Evolutionary conservation across 2,888 invertebrate species (phyloP).

Genomic region (Megalurothrips usitatus): DNA sequence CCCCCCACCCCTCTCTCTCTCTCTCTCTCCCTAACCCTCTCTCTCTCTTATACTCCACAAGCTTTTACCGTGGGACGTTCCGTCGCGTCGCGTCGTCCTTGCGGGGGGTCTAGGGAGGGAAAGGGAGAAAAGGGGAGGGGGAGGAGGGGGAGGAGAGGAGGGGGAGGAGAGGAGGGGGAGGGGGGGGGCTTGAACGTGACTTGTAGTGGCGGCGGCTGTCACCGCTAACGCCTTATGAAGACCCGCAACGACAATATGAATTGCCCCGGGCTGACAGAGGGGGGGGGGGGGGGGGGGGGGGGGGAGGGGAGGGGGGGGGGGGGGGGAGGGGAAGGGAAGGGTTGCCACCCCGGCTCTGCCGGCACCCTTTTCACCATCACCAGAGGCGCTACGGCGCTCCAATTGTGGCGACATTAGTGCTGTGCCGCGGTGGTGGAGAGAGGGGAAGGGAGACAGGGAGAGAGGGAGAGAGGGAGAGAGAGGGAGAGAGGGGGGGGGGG

Average conservation of each 20-base stretch:
- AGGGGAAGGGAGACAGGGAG: no score
- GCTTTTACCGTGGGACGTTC: background rate
- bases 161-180: background rate
- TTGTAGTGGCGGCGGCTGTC: constrained; percentile 8
- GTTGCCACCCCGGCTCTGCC: background rate
- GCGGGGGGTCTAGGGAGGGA: background rate
- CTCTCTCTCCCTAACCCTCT: constrained; percentile 5
- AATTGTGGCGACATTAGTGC: background rate
- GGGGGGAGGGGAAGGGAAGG: background rate
- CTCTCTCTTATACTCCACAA: background rate
- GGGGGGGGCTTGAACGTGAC: background rate
- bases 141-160: no score
- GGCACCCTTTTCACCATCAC: background rate
- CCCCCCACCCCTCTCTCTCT: background rate
- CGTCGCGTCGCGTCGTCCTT: background rate
- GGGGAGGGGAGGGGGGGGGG: background rate
- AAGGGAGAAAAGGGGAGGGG: no score
- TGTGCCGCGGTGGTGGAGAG: no score
- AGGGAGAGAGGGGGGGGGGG: no score
- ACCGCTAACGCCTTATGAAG: constrained; percentile 1
- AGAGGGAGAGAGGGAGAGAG: no score
- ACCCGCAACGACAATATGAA: constrained; percentile 8
- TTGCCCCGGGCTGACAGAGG: background rate
- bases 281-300: background rate
- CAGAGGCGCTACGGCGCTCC: background rate